Evolutionary conservation across 1,140 invertebrate species (phyloP).

Genomic region (Ceratina calcarata): DNA sequence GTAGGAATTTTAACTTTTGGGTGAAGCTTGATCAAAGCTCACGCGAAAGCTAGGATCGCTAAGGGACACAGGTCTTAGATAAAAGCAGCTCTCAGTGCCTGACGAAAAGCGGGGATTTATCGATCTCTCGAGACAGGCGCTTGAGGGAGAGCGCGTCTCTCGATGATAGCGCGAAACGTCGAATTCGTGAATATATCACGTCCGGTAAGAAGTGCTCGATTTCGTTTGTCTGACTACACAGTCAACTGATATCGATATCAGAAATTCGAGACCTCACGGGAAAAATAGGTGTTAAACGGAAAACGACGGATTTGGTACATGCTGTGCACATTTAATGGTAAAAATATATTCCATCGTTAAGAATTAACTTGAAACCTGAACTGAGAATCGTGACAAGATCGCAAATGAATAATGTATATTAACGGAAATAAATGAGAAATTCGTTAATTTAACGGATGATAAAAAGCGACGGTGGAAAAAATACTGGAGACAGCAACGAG

Average conservation of each 20-base stretch:
- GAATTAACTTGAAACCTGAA: no score
- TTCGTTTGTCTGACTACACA: slow-evolving; percentile 28
- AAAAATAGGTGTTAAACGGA: no score
- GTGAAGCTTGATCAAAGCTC: neutral
- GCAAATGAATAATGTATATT: no score
- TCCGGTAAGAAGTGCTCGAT: slow-evolving; percentile 42
- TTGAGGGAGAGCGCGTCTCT: neutral
- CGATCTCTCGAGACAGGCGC: neutral
- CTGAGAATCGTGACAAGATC: no score
- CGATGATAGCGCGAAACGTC: slow-evolving; percentile 13
- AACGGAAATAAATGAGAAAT: no score
- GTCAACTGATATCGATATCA: neutral
- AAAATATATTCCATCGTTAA: no score
- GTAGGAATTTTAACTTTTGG: neutral
- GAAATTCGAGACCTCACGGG: neutral
- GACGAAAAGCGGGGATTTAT: slow-evolving; percentile 5
- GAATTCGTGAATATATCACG: slow-evolving; percentile 37
- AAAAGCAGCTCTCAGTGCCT: neutral
- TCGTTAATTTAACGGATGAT: no score
- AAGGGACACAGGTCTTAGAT: neutral
- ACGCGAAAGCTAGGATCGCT: neutral
- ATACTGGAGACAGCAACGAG: neutral
- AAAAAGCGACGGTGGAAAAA: neutral
- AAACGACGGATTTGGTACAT: neutral
- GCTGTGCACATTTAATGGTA: no score